Base-by-base conservation (phyloP, 2,888 invertebrate genomes). In the Luffia ferchaultella region DNA sequence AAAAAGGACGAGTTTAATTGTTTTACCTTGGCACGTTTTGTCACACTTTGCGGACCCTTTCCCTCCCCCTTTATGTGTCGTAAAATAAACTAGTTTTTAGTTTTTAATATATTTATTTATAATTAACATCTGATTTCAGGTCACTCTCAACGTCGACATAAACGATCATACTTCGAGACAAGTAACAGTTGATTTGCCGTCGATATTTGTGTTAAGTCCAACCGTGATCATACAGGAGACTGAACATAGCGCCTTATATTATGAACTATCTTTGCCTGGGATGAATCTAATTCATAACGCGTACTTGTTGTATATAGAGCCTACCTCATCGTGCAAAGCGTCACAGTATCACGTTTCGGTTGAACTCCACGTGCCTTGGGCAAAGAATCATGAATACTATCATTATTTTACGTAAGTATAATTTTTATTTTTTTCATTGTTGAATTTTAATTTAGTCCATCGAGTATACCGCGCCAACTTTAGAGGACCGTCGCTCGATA, bases 281-380 rank as follows among this genome's bases (percentile, higher is more conserved):
- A 76, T 92, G 18, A 72, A 84, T 41, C 79, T 85, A 44, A 63
- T 89, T 0, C 86, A 88, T 61, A 89, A 91, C 62, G 85, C 88
- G 1, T 84, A 88, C 55, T 67, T 85, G 18, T 61, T 91, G n/a
- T 70, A 83, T 55, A 75, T 91, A 0, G 87, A 88, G 54, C 86
- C 90, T 0, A 61, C 70, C 0, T 62, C 68, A 0, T 82, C 78
- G 53, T 80, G 82, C 42, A 73, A 72, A 42, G 66, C 68, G 0
- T 55, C 50, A 0, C 64, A 73, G 17, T 85, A 88, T 62, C 88
- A 90, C 53, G 85, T 88, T 0, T 85, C 88, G 0, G 87, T 87
- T 0, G 87, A 86, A 57, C 59, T 91, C 3, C 82, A 85, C 48
- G 85, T 89, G 1, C 90, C 91, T 0, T 92, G 92, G 92, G 87